Conservation (phyloP, 1,140 invertebrate genomes). For the Calycopis cecrops region DNA sequence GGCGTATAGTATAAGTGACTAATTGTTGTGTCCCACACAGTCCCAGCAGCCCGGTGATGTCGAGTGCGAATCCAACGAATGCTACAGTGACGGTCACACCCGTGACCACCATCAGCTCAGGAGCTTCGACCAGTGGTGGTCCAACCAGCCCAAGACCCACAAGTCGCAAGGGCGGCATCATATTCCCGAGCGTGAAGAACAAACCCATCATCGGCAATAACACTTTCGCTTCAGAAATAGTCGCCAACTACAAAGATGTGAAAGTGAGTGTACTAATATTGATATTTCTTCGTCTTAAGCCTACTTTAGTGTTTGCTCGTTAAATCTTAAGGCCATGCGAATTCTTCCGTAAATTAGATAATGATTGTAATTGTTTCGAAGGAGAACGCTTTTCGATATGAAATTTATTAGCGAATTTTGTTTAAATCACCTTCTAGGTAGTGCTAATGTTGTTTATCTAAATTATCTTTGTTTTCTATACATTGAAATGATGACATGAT, state of each 20-base stretch:
- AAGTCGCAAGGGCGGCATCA: slow-evolving; percentile 84
- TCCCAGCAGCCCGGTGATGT: slow-evolving; percentile 50
- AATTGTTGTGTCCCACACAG: slow-evolving; percentile 57
- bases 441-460: too few relatives aligned
- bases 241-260: slow-evolving; percentile 84
- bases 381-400: too few relatives aligned
- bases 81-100: slow-evolving; percentile 45
- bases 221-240: slow-evolving; percentile 84
- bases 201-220: slow-evolving; percentile 89
- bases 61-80: slow-evolving; percentile 37
- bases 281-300: not conserved
- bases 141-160: slow-evolving; percentile 52
- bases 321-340: slow-evolving; percentile 9
- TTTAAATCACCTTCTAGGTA: too few relatives aligned
- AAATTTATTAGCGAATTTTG: too few relatives aligned
- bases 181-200: slow-evolving; percentile 93
- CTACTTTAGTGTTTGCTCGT: not conserved
- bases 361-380: not conserved
- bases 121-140: slow-evolving; percentile 23
- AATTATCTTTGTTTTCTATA: too few relatives aligned
- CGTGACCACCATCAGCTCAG: slow-evolving; percentile 28
- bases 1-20: slow-evolving; percentile 25
- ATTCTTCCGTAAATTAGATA: slow-evolving; percentile 1
- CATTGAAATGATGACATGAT: too few relatives aligned
- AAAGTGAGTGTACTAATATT: slow-evolving; percentile 79